phyloP scores from a whole-genome alignment of 2,797 vertebrate species.

The Sebastiscus tertius region DNA sequence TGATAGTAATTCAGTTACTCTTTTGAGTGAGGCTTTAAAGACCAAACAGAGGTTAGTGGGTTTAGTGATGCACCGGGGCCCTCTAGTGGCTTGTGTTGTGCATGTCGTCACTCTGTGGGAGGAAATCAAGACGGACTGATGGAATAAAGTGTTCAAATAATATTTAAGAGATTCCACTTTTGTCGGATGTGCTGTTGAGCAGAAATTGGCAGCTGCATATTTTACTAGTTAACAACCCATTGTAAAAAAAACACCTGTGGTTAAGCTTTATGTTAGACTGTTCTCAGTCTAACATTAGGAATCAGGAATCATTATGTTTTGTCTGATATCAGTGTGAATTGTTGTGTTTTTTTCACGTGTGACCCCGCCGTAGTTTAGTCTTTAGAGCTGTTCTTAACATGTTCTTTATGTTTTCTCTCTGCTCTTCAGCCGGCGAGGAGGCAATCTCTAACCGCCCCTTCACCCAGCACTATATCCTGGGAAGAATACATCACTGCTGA shows the following conservation, averaged over 20 bases:
- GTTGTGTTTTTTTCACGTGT: not conserved
- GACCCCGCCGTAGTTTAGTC: not conserved
- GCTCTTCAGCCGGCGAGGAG: slow-evolving; percentile 88
- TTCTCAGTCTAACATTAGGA: not conserved
- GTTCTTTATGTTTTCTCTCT: not conserved
- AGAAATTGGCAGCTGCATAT: not conserved
- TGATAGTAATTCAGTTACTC: not conserved
- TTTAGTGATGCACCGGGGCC: slow-evolving; percentile 19
- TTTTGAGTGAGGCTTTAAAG: not conserved
- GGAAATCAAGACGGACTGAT: not conserved
- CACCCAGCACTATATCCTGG: slow-evolving; percentile 95
- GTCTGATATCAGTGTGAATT: not conserved
- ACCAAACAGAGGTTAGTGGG: not conserved
- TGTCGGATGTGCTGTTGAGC: not conserved
- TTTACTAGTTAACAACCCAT: too few species aligned
- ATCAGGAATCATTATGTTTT: not conserved
- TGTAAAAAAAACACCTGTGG: not conserved
- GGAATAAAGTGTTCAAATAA: not conserved
- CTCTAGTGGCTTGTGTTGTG: slow-evolving; percentile 40
- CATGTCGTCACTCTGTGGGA: rapidly evolving
- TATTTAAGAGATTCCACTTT: not conserved
- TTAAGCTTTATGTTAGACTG: not conserved
- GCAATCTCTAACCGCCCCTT: slow-evolving; percentile 92
- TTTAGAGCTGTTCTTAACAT: not conserved
- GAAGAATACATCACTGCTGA: slow-evolving; percentile 97